phyloP scores from a whole-genome alignment of 2,888 invertebrate genomes.

The Formica aserva region DNA sequence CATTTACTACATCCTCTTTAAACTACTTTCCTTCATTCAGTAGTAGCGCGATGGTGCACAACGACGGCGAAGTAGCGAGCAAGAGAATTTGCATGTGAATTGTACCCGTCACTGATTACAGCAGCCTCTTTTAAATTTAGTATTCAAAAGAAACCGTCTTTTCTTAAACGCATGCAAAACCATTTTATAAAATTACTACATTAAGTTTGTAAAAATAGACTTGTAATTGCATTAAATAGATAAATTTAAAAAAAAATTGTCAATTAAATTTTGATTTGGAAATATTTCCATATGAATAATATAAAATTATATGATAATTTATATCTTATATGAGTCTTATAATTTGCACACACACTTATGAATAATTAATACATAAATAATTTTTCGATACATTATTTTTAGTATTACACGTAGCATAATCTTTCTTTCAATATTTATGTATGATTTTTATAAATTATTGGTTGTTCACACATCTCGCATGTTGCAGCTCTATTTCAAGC shows the following conservation, averaged over 20 bases:
- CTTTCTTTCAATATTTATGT: background rate
- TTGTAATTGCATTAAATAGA: background rate
- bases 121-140: constrained; percentile 13
- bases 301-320: too few relatives aligned
- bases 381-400: background rate
- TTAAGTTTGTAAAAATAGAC: background rate
- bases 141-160: background rate
- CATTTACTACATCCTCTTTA: constrained; percentile 28
- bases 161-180: background rate
- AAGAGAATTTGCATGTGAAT: constrained; percentile 63
- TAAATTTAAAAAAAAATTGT: background rate
- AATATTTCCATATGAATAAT: background rate
- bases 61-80: background rate
- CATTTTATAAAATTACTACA: background rate
- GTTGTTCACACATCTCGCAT: background rate
- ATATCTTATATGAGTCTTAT: too few relatives aligned
- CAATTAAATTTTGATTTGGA: background rate
- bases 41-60: constrained; percentile 27
- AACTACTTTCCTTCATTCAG: constrained; percentile 55
- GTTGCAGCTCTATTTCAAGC: background rate
- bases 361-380: background rate
- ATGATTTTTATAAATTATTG: background rate
- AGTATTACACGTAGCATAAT: background rate
- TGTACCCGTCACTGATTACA: constrained; percentile 43
- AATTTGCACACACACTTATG: background rate